Percentiles rank a stretch among this genome's conserved stretches.
These are phyloP conservation scores for Motacilla alba DNA, from an alignment of 2,113 vertebrate species.

Conservation along the genomic window DNA sequence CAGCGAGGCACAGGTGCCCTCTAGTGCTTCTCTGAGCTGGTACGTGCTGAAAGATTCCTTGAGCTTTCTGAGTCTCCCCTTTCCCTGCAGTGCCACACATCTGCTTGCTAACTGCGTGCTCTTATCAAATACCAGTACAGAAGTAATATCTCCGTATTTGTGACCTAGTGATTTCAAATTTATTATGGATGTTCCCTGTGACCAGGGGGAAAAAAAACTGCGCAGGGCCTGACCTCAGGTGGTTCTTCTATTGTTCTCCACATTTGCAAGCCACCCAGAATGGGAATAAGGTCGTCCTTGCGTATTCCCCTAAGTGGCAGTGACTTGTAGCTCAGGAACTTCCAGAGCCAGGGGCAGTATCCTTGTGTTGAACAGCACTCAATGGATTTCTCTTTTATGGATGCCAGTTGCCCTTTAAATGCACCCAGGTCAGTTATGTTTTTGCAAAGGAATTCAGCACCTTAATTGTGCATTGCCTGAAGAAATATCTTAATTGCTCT, in stretches of 20 bases:
- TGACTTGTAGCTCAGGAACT: not conserved
- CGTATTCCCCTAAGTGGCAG: not conserved
- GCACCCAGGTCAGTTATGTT: not conserved
- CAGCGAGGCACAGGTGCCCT: conserved; percentile 7
- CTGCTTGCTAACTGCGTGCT: not conserved
- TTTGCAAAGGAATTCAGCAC: not conserved
- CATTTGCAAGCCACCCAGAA: not conserved
- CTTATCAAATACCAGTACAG: not conserved
- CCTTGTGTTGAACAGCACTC: not conserved
- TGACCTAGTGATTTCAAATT: not conserved
- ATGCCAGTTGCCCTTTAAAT: not conserved
- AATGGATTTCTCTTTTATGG: not conserved
- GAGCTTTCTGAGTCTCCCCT: not conserved
- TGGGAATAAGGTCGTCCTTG: not conserved
- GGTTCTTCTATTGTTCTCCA: not conserved
- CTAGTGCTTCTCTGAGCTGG: conserved; percentile 9
- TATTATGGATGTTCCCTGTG: not conserved
- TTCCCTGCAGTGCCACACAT: not conserved
- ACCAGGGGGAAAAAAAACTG: not conserved
- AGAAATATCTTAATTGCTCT: not conserved
- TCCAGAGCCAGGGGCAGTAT: not conserved
- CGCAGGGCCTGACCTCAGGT: not conserved
- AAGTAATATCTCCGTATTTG: not conserved
- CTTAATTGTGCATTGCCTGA: not conserved
- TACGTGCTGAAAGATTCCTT: not conserved